Evolutionary conservation across 1,140 invertebrate species (phyloP).

Genomic region (Homarus americanus): DNA sequence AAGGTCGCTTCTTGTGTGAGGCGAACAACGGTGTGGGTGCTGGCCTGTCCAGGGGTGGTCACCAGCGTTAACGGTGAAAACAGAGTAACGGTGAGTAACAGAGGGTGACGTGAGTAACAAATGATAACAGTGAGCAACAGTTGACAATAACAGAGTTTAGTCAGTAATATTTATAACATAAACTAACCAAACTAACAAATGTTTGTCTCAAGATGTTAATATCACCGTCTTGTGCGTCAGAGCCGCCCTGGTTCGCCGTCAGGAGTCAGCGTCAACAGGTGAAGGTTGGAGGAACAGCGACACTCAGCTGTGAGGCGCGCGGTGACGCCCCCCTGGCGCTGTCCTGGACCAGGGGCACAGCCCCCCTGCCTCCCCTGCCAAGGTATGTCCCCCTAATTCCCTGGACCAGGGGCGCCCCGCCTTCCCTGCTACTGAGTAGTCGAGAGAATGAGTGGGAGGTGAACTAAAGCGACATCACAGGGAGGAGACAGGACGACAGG

Average conservation of each 20-base stretch:
- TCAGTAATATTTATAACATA: too few relatives aligned
- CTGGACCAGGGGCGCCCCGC: too few relatives aligned
- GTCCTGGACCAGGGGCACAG: constrained; percentile 60
- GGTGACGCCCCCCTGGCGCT: constrained; percentile 66
- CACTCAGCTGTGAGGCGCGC: constrained; percentile 58
- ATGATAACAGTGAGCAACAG: too few relatives aligned
- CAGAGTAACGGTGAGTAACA: constrained; percentile 57
- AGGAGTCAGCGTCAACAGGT: constrained; percentile 62
- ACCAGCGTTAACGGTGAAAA: too few relatives aligned
- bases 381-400: too few relatives aligned
- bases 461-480: too few relatives aligned
- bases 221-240: constrained; percentile 49
- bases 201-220: too few relatives aligned
- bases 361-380: constrained; percentile 26
- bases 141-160: too few relatives aligned
- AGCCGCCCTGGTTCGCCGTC: constrained; percentile 67
- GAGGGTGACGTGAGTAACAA: neutral
- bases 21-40: constrained; percentile 81
- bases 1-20: constrained; percentile 82
- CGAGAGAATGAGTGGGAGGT: too few relatives aligned
- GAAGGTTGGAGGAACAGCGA: constrained; percentile 46
- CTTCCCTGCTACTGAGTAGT: too few relatives aligned
- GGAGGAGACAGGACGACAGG: too few relatives aligned
- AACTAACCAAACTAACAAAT: neutral
- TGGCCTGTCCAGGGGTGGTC: constrained; percentile 81